These are phyloP conservation scores for Bergia sp. DNA, from an alignment of 92 coral and sea anemone genomes.

Conservation along the genomic window DNA sequence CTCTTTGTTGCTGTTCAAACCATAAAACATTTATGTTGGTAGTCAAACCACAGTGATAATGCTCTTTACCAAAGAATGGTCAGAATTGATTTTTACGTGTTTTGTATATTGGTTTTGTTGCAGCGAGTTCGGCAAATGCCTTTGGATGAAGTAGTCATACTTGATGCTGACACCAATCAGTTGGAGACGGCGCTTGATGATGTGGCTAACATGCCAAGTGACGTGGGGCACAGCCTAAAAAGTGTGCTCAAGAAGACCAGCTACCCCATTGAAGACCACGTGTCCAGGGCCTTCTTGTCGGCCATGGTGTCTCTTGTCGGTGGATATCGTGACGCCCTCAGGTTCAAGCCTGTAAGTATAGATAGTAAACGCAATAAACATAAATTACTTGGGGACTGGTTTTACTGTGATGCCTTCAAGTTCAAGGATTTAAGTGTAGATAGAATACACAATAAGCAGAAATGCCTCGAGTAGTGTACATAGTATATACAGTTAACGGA, in stretches of 20 bases:
- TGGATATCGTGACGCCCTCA: constrained; percentile 91
- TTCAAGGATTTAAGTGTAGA: too few species aligned
- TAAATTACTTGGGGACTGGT: too few species aligned
- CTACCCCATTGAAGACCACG: constrained; percentile 87
- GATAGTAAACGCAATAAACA: too few species aligned
- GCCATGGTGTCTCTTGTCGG: constrained; percentile 95
- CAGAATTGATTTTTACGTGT: background rate
- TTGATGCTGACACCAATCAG: constrained; percentile 90
- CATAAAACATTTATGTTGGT: too few species aligned
- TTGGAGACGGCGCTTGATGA: constrained; percentile 86
- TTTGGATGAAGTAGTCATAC: constrained; percentile 89
- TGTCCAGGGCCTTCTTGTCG: constrained; percentile 82
- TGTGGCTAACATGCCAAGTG: constrained; percentile 73
- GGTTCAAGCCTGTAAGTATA: constrained; percentile 79
- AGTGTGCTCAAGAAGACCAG: constrained; percentile 84
- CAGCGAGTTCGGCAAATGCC: constrained; percentile 95
- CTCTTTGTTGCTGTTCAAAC: too few species aligned
- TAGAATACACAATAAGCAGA: too few species aligned
- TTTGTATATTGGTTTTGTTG: background rate
- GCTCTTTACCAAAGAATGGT: background rate
- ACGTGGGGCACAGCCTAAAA: constrained; percentile 75
- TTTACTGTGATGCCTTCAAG: too few species aligned
- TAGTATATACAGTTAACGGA: too few species aligned
- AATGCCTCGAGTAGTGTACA: too few species aligned
- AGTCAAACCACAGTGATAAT: too few species aligned